phyloP scores from a whole-genome alignment of 2,888 invertebrate species.

The Acanthococcus lagerstroemiae region DNA sequence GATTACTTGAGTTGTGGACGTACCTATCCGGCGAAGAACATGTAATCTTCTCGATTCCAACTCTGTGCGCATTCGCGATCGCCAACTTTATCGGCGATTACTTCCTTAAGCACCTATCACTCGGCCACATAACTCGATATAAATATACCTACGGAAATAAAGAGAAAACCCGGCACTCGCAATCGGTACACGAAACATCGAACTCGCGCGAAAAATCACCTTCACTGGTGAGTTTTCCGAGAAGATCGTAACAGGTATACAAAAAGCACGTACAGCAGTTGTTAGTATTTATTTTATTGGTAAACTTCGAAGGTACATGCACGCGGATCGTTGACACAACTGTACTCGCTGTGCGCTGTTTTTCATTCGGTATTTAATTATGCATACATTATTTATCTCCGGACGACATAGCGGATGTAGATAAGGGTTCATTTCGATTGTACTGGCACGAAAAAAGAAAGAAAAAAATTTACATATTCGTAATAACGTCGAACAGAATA shows the following conservation, averaged over 20 bases:
- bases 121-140: background rate
- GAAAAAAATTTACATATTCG: too few relatives aligned
- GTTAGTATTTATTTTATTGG: conserved; percentile 11
- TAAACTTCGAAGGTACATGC: conserved; percentile 7
- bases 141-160: background rate
- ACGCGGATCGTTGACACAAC: conserved; percentile 21
- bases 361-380: conserved; percentile 12
- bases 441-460: too few relatives aligned
- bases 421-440: too few relatives aligned
- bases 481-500: too few relatives aligned
- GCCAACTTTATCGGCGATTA: background rate
- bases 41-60: background rate
- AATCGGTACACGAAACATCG: too few relatives aligned
- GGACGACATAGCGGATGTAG: too few relatives aligned
- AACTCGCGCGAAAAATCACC: too few relatives aligned
- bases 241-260: background rate
- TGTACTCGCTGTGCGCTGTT: background rate
- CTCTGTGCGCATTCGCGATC: background rate
- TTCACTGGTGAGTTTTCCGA: background rate
- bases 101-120: too few relatives aligned
- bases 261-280: background rate
- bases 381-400: background rate
- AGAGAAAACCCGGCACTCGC: too few relatives aligned
- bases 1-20: too few relatives aligned
- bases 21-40: background rate